phyloP scores from a whole-genome alignment of 2,888 invertebrate genomes.

The Ephialtes manifestator region DNA sequence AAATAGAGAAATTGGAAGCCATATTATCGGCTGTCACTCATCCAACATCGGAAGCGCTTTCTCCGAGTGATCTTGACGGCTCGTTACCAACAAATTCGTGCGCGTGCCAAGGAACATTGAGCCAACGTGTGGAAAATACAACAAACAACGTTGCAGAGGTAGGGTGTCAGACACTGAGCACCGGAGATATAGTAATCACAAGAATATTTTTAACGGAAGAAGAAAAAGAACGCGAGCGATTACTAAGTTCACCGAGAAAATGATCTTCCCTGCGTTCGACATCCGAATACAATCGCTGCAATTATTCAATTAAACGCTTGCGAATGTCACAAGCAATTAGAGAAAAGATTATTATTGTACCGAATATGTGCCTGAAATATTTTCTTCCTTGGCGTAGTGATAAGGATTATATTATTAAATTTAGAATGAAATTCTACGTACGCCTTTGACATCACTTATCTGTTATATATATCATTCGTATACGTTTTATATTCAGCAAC shows the following conservation, averaged over 20 bases:
- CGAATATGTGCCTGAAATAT: conserved; percentile 61
- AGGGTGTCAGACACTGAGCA: conserved; percentile 94
- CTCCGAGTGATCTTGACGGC: conserved; percentile 87
- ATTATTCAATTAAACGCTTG: conserved; percentile 27
- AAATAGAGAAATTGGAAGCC: conserved; percentile 95
- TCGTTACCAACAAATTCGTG: conserved; percentile 87
- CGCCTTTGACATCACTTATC: not conserved
- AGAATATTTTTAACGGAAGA: conserved; percentile 91
- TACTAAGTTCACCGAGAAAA: conserved; percentile 87
- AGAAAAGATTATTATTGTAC: conserved; percentile 33
- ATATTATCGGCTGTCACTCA: conserved; percentile 93
- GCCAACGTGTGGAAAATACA: conserved; percentile 80
- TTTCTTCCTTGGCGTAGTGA: conserved; percentile 31
- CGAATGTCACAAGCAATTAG: conserved; percentile 17
- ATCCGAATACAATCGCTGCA: conserved; percentile 29
- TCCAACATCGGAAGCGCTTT: conserved; percentile 88
- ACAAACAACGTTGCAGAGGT: conserved; percentile 85
- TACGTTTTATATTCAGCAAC: not conserved
- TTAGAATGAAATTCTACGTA: conserved; percentile 20
- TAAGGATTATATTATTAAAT: conserved; percentile 19
- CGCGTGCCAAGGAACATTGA: conserved; percentile 81
- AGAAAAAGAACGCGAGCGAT: conserved; percentile 87
- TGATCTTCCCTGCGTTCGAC: conserved; percentile 61
- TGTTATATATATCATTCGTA: conserved; percentile 7
- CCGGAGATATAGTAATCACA: conserved; percentile 97